A percentile compares a stretch with the other conserved stretches of the same genome.
Conservation (phyloP, 2,113 vertebrate genomes). For the Opisthocomus hoazin region DNA sequence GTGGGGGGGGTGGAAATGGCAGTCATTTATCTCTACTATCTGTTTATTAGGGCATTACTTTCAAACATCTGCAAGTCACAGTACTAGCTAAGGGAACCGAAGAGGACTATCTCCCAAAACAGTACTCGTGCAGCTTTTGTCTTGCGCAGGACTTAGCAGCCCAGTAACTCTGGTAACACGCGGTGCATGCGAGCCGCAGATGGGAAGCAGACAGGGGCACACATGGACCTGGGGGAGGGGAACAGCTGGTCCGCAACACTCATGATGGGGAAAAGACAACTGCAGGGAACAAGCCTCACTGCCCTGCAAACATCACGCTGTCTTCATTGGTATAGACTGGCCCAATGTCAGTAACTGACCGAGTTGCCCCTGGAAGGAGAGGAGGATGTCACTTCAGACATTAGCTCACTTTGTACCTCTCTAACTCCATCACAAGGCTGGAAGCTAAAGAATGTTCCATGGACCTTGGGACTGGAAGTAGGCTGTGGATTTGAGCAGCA, state of each 20-base stretch:
- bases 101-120: neutral
- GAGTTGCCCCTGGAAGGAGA: neutral
- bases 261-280: rapidly evolving
- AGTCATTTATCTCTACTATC: neutral
- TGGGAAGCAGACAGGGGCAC: neutral
- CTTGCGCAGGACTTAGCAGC: neutral
- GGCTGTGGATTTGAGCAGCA: neutral
- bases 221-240: neutral
- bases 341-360: neutral
- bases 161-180: rapidly evolving
- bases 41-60: neutral
- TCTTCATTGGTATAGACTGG: neutral
- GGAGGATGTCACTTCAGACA: neutral
- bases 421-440: neutral
- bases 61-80: neutral
- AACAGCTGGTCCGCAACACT: neutral
- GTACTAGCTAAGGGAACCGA: neutral
- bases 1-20: too few species aligned
- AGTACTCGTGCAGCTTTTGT: neutral
- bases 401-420: neutral
- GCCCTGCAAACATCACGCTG: neutral
- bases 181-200: neutral
- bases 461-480: neutral
- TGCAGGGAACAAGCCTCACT: neutral
- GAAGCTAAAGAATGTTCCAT: neutral